phyloP scores from a whole-genome alignment of 2,797 vertebrate species.

The Sarcoramphus papa region DNA sequence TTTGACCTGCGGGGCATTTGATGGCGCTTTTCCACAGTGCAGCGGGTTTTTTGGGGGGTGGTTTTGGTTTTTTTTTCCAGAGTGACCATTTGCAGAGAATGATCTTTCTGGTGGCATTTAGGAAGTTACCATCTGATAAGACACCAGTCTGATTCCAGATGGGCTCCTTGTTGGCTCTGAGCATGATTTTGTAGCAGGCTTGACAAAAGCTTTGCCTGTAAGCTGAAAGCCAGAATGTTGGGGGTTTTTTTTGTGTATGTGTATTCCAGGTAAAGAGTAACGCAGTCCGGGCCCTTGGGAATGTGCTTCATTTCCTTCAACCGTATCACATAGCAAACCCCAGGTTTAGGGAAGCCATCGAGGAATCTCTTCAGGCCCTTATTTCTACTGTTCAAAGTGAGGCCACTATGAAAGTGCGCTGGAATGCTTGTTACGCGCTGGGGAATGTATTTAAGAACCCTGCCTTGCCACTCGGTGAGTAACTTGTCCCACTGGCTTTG shows the following conservation, averaged over 20 bases:
- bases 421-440: slow-evolving; percentile 96
- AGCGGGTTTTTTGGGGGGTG: background rate
- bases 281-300: slow-evolving; percentile 90
- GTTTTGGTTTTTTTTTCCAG: background rate
- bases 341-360: slow-evolving; percentile 82
- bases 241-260: background rate
- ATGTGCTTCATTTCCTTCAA: slow-evolving; percentile 91
- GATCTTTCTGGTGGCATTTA: background rate
- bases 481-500: background rate
- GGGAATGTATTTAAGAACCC: slow-evolving; percentile 94
- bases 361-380: slow-evolving; percentile 85
- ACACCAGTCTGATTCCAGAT: background rate
- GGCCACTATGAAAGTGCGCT: slow-evolving; percentile 96
- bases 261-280: slow-evolving; percentile 89
- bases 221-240: background rate
- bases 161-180: background rate
- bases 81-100: background rate
- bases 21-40: background rate
- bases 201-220: background rate
- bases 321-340: slow-evolving; percentile 82
- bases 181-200: background rate
- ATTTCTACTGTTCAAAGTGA: slow-evolving; percentile 88
- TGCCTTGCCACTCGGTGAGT: slow-evolving; percentile 86
- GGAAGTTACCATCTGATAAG: background rate
- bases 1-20: background rate